Conservation (phyloP, 2,888 invertebrate species). For the Tipula lateralis region DNA sequence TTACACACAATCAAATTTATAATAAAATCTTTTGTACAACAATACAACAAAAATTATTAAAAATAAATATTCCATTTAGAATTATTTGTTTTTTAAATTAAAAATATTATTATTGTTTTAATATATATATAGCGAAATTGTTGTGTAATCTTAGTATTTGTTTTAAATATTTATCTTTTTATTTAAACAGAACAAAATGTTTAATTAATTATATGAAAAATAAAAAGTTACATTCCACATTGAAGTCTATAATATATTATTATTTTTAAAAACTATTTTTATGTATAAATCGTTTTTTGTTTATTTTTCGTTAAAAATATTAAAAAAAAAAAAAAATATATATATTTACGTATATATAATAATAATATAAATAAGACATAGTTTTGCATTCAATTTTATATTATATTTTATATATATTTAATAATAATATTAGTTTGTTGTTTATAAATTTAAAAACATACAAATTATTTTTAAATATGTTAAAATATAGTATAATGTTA, state of each 20-base stretch:
- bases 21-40: neutral
- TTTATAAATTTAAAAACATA: neutral
- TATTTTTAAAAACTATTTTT: neutral
- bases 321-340: neutral
- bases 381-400: constrained; percentile 25
- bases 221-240: constrained; percentile 25
- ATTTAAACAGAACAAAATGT: neutral
- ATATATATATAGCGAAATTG: neutral
- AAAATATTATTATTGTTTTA: neutral
- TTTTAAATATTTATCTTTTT: neutral
- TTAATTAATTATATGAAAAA: neutral
- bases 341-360: neutral
- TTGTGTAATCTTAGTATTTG: neutral
- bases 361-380: neutral
- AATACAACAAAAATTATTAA: neutral
- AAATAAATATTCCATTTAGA: neutral
- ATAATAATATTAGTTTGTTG: too few relatives aligned
- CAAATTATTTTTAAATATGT: neutral
- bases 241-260: neutral
- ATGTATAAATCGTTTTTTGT: neutral
- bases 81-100: neutral
- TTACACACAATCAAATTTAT: neutral
- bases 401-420: neutral
- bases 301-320: neutral
- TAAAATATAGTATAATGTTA: too few relatives aligned